These are phyloP conservation scores for Nanorana parkeri DNA, from an alignment of 2,113 vertebrate species.

Conservation along the genomic window DNA sequence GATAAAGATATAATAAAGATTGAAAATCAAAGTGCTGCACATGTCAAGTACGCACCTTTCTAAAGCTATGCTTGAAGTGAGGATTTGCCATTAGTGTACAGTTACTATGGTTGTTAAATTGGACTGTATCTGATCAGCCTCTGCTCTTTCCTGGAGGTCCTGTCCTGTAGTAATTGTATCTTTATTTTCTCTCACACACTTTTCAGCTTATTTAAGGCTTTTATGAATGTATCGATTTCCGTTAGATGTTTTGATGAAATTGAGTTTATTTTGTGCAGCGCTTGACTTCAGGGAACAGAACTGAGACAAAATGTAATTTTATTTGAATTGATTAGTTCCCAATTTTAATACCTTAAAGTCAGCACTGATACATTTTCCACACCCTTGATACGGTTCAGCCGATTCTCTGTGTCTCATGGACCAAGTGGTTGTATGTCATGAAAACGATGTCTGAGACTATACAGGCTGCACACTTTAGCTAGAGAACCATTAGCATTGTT, in stretches of 20 bases:
- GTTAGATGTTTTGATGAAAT: not conserved
- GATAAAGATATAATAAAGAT: too few relatives aligned
- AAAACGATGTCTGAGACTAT: too few relatives aligned
- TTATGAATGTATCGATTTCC: slow-evolving; percentile 38
- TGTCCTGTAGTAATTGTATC: not conserved
- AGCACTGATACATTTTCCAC: not conserved
- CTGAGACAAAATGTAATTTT: slow-evolving; percentile 26
- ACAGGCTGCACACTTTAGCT: too few relatives aligned
- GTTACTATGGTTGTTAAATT: too few relatives aligned
- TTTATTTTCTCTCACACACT: not conserved
- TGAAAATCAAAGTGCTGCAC: too few relatives aligned
- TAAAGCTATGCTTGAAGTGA: too few relatives aligned
- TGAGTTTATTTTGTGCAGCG: slow-evolving; percentile 34
- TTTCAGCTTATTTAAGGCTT: slow-evolving; percentile 5
- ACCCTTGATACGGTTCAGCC: not conserved
- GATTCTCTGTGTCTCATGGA: not conserved
- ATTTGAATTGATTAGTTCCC: slow-evolving; percentile 29
- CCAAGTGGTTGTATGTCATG: too few relatives aligned
- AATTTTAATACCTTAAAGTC: slow-evolving; percentile 17
- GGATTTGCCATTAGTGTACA: too few relatives aligned
- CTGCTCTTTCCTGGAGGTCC: not conserved
- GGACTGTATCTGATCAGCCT: too few relatives aligned
- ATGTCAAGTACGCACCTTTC: too few relatives aligned
- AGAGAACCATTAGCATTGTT: too few relatives aligned
- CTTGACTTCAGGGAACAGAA: slow-evolving; percentile 30